phyloP scores from a whole-genome alignment of 2,113 vertebrate species.

The Mellivora capensis region DNA sequence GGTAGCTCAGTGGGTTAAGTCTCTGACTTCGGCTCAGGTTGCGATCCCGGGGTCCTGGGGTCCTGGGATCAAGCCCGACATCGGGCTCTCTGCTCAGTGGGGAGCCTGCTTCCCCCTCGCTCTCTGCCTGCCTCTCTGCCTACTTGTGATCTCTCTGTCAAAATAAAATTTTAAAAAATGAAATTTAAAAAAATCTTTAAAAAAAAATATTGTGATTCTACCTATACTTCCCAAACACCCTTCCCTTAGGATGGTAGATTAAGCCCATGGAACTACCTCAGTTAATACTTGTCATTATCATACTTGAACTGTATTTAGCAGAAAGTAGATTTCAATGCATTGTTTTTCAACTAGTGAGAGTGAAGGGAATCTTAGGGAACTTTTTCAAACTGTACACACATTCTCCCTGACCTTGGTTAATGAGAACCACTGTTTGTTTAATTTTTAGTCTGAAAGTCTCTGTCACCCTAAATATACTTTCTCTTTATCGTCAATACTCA shows the following conservation, averaged over 20 bases:
- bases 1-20: no score
- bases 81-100: no score
- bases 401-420: slow-evolving; percentile 35
- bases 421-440: slow-evolving; percentile 31
- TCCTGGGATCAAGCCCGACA: no score
- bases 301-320: not conserved
- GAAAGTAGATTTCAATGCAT: not conserved
- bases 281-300: not conserved
- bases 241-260: not conserved
- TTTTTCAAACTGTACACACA: slow-evolving; percentile 8
- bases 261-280: not conserved
- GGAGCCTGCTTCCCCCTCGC: no score
- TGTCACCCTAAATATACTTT: slow-evolving; percentile 37
- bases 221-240: not conserved
- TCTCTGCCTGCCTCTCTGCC: no score
- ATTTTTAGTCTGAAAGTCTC: slow-evolving; percentile 45
- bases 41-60: no score
- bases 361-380: not conserved
- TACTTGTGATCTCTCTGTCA: no score
- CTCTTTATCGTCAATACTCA: slow-evolving; percentile 14
- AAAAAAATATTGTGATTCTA: not conserved
- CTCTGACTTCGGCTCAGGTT: no score
- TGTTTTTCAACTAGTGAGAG: not conserved
- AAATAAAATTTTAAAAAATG: not conserved
- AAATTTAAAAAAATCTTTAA: not conserved